phyloP scores from a whole-genome alignment of 2,113 vertebrate species.

The Tragelaphus scriptus region DNA sequence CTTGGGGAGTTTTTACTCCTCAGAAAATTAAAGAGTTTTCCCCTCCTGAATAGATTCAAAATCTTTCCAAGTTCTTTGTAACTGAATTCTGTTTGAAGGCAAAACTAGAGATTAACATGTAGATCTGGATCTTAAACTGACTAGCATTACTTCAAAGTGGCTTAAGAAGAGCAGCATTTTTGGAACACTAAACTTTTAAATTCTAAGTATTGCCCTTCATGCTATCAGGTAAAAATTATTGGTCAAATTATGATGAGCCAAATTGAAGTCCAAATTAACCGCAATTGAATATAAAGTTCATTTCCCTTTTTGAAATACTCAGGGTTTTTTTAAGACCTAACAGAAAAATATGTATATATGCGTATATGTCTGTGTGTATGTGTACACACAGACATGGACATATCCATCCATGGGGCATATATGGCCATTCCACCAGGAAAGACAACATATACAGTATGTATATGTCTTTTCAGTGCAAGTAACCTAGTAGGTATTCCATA shows the following conservation, averaged over 20 bases:
- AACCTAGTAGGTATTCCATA: not conserved
- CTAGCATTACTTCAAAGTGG: conserved; percentile 78
- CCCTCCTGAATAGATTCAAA: conserved; percentile 80
- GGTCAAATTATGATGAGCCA: conserved; percentile 28
- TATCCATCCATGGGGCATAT: not conserved
- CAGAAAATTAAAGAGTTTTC: conserved; percentile 85
- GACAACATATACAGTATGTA: not conserved
- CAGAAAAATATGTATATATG: not conserved
- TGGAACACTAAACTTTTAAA: conserved; percentile 54
- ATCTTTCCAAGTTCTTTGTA: conserved; percentile 84
- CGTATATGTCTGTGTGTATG: not conserved
- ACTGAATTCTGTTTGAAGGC: conserved; percentile 82
- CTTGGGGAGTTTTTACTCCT: conserved; percentile 85
- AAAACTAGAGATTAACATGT: conserved; percentile 82
- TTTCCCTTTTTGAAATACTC: conserved; percentile 42
- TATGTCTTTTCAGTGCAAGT: not conserved
- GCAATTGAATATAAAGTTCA: conserved; percentile 20
- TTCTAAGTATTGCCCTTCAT: conserved; percentile 42
- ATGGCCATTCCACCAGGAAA: not conserved
- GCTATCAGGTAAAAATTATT: conserved; percentile 33
- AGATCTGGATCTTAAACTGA: conserved; percentile 76
- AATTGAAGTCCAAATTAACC: conserved; percentile 24
- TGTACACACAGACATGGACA: not conserved
- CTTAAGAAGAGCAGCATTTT: conserved; percentile 70
- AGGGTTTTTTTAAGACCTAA: conserved; percentile 25